Percentiles rank a stretch among this genome's conserved stretches.
phyloP scores from a whole-genome alignment of 1,140 invertebrate genomes.

The Aphidius ervi region DNA sequence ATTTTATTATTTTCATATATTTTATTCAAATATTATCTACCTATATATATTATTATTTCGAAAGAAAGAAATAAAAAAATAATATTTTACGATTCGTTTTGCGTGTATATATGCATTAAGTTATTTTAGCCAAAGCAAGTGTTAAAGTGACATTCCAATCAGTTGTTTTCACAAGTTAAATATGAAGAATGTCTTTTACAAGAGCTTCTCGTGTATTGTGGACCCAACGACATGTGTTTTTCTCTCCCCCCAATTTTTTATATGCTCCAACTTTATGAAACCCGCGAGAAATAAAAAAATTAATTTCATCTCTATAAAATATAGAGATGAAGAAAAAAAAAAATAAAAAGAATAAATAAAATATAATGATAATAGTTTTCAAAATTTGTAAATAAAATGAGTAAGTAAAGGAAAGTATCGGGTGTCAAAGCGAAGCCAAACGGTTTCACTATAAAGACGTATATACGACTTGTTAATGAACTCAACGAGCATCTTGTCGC shows the following conservation, averaged over 20 bases:
- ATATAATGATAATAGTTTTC: background rate
- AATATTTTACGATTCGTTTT: too few species aligned
- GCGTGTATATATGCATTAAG: too few species aligned
- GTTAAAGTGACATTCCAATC: constrained; percentile 2
- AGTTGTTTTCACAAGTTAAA: constrained; percentile 9
- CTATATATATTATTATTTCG: constrained; percentile 2
- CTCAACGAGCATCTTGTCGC: constrained; percentile 13
- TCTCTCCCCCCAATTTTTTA: background rate
- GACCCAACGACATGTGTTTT: background rate
- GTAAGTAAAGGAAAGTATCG: constrained; percentile 14
- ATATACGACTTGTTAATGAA: constrained; percentile 18
- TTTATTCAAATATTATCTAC: background rate
- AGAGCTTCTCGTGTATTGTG: constrained; percentile 8
- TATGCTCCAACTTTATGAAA: background rate
- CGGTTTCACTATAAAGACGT: constrained; percentile 16
- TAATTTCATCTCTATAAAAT: background rate
- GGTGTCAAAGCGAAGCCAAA: constrained; percentile 15
- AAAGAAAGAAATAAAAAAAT: too few species aligned
- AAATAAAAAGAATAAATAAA: constrained; percentile 4
- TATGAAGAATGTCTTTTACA: constrained; percentile 16
- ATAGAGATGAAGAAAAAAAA: background rate
- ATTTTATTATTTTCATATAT: constrained; percentile 4
- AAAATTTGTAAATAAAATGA: constrained; percentile 8
- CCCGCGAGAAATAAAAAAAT: background rate
- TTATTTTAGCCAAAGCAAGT: too few species aligned